A percentile compares a stretch with the other conserved stretches of the same genome.
These are phyloP conservation scores for Drosophila littoralis DNA, from an alignment of 1,140 invertebrate genomes.

Conservation along the genomic window DNA sequence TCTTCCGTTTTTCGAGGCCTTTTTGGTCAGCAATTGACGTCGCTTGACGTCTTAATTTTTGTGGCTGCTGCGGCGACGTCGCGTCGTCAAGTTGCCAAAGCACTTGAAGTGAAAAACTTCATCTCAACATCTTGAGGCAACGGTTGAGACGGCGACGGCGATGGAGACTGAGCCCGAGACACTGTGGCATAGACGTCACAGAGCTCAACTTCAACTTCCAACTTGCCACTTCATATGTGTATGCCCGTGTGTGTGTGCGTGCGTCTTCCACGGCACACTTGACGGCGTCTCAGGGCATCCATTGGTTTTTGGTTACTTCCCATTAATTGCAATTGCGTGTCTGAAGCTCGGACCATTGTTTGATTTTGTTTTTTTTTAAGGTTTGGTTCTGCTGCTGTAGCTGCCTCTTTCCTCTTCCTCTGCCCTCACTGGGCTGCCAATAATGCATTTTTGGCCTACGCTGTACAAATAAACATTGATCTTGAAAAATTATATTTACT, in stretches of 20 bases:
- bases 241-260: constrained; percentile 6
- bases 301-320: constrained; percentile 74
- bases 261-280: constrained; percentile 53
- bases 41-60: constrained; percentile 76
- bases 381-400: constrained; percentile 3
- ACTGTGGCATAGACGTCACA: constrained; percentile 1
- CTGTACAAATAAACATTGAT: constrained; percentile 79
- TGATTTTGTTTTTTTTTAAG: constrained; percentile 38
- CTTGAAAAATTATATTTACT: constrained; percentile 82
- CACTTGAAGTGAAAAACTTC: constrained; percentile 65
- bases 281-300: constrained; percentile 60
- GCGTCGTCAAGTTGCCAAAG: constrained; percentile 55
- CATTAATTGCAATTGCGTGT: constrained; percentile 83
- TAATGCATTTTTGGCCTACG: constrained; percentile 74
- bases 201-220: constrained; percentile 13
- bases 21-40: constrained; percentile 68
- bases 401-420: neutral
- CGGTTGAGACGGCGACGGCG: neutral
- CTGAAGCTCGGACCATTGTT: constrained; percentile 70
- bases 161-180: neutral
- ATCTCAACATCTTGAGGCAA: constrained; percentile 36
- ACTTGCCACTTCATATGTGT: constrained; percentile 34
- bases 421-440: constrained; percentile 60
- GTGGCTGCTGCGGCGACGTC: constrained; percentile 27
- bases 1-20: constrained; percentile 45